Conservation (phyloP, 1,140 invertebrate species). For the Glossosoma conforme region DNA sequence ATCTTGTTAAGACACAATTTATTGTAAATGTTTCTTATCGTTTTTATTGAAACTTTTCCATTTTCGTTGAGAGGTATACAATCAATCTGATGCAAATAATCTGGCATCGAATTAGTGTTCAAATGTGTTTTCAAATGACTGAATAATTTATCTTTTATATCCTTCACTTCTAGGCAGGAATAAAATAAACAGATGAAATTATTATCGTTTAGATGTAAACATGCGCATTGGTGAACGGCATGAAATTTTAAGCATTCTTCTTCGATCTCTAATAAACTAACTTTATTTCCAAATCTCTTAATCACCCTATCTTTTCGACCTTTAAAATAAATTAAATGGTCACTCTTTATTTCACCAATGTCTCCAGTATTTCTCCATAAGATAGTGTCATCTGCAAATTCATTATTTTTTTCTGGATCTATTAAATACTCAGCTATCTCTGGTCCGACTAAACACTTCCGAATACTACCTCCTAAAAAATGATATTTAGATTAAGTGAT, state of each 20-base stretch:
- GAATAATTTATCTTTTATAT: slow-evolving; percentile 30
- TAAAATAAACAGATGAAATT: slow-evolving; percentile 51
- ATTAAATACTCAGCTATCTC: slow-evolving; percentile 10
- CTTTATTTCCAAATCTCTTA: slow-evolving; percentile 70
- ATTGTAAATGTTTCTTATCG: slow-evolving; percentile 35
- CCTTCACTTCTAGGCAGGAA: slow-evolving; percentile 27
- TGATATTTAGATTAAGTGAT: too few relatives aligned
- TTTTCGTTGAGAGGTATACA: slow-evolving; percentile 55
- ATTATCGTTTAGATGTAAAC: slow-evolving; percentile 42
- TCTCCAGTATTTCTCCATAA: slow-evolving; percentile 66
- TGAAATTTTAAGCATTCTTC: slow-evolving; percentile 43
- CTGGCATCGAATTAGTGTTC: slow-evolving; percentile 39
- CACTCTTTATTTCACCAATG: slow-evolving; percentile 51
- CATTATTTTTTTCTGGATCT: neutral
- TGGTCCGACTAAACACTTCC: slow-evolving; percentile 54
- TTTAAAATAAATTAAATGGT: slow-evolving; percentile 56
- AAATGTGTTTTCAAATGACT: slow-evolving; percentile 23
- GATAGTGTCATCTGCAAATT: slow-evolving; percentile 32
- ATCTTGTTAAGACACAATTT: neutral
- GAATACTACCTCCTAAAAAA: slow-evolving; percentile 54
- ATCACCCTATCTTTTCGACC: slow-evolving; percentile 61
- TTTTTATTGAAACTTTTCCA: slow-evolving; percentile 52
- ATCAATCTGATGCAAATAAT: slow-evolving; percentile 49
- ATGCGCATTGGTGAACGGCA: slow-evolving; percentile 46
- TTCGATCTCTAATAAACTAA: slow-evolving; percentile 60